Evolutionary conservation across 2,797 vertebrate genomes (phyloP), one percentile per base, ranked within the genome.

Genomic region (Parambassis ranga): DNA sequence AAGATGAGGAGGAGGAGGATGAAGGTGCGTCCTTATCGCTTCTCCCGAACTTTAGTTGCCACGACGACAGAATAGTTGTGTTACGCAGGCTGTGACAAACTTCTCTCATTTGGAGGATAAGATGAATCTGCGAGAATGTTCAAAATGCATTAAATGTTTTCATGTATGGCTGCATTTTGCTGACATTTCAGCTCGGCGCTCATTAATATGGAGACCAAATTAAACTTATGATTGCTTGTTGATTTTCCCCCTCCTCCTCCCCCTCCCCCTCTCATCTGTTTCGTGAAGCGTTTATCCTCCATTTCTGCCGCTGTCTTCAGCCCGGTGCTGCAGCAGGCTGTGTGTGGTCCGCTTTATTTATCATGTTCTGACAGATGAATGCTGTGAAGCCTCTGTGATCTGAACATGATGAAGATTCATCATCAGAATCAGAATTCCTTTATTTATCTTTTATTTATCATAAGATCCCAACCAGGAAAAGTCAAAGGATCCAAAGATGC

Each of bases 121-220:
- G 90, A 92, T 89, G 87, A 89, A 89, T 89, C 81, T 85, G 81
- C 11, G 43, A 53, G 68, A 48, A 77, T 81, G 85, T 82, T 87
- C 62, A 90, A 89, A 89, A 81, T 81, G 86, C 90, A 92, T 93
- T 91, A 92, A 91, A 88, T 88, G 84, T 87, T 90, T 91, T 92
- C 91, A 92, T 91, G 92, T 92, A 79, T 91, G 89, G 90, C 86
- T 90, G 92, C 78, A 61, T 89, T 93, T 77, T 92, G 92, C 91
- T 92, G 92, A 92, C 90, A 91, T 92, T 90, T 92, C 89, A 89
- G 86, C 89, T 90, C 82, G 35, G 51, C 59, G 80, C 81, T 90
- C 89, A 91, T 93, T 93, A 92, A 92, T 90, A 92, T 91, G 87
- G 83, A 90, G 84, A 91, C 85, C 77, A 84, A 92, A 92, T 92